Evolutionary conservation across 2,888 invertebrate species (phyloP).

Genomic region (Pristionchus entomophagus): DNA sequence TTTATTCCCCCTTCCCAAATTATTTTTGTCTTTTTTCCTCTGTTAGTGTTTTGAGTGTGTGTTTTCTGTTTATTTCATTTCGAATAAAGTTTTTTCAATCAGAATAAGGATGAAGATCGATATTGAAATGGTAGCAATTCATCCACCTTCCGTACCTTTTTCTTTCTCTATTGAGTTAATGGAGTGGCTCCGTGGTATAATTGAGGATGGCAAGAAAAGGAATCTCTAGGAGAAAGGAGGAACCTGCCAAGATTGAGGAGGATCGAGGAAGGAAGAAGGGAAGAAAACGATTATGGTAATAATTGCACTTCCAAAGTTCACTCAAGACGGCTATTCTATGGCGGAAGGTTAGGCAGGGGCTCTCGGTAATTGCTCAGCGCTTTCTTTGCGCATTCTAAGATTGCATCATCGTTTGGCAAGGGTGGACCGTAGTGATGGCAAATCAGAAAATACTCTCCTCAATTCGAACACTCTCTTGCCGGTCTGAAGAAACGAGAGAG

Average conservation of each 20-base stretch:
- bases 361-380: not conserved
- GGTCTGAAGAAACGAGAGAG: no score
- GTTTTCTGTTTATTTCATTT: no score
- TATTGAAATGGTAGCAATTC: not conserved
- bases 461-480: no score
- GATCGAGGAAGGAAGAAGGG: not conserved
- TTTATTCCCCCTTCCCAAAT: no score
- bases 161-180: not conserved
- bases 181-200: not conserved
- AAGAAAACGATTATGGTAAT: constrained; percentile 19
- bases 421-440: no score
- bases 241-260: not conserved
- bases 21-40: no score
- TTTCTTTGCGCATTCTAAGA: not conserved
- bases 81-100: no score
- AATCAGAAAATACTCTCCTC: no score
- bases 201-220: not conserved
- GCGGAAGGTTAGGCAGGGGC: not conserved
- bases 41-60: no score
- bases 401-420: not conserved
- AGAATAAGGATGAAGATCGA: not conserved
- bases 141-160: no score
- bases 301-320: not conserved
- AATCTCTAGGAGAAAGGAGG: not conserved
- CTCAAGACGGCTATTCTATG: not conserved